Evolutionary conservation across 2,113 vertebrate species (phyloP).

Genomic region (Anhinga anhinga): DNA sequence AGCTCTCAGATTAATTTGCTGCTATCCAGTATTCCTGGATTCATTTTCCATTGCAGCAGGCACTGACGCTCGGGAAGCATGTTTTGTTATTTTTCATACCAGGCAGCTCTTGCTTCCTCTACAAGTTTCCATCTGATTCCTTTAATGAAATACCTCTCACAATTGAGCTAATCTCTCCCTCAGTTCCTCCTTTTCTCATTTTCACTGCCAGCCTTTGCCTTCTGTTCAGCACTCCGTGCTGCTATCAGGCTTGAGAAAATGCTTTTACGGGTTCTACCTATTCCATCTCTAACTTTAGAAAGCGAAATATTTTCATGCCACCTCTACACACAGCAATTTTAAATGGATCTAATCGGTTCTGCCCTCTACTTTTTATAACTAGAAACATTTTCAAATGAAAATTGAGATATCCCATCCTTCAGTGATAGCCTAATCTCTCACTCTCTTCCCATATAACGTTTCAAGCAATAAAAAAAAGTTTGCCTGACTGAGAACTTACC

Average conservation of each 20-base stretch:
- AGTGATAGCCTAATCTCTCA: not conserved
- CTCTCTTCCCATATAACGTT: not conserved
- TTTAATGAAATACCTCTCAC: not conserved
- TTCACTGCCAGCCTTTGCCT: not conserved
- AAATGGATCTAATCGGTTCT: not conserved
- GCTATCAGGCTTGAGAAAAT: not conserved
- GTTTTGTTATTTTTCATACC: not conserved
- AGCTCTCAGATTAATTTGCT: not conserved
- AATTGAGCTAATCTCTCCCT: not conserved
- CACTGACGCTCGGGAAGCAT: not conserved
- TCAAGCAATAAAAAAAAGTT: constrained; percentile 9
- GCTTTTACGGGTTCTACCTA: not conserved
- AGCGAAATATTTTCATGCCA: not conserved
- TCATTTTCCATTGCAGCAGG: not conserved
- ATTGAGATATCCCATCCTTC: not conserved
- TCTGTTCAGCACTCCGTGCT: not conserved
- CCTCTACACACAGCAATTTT: not conserved
- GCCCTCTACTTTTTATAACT: not conserved
- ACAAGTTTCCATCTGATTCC: not conserved
- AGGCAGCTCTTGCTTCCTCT: not conserved
- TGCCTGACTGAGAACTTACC: constrained; percentile 49
- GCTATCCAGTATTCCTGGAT: not conserved
- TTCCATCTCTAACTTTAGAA: not conserved
- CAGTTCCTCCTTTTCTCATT: not conserved
- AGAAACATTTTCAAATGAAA: not conserved